These are phyloP conservation scores for Escarpia spicata DNA, from an alignment of 2,888 invertebrate species.

Conservation along the genomic window DNA sequence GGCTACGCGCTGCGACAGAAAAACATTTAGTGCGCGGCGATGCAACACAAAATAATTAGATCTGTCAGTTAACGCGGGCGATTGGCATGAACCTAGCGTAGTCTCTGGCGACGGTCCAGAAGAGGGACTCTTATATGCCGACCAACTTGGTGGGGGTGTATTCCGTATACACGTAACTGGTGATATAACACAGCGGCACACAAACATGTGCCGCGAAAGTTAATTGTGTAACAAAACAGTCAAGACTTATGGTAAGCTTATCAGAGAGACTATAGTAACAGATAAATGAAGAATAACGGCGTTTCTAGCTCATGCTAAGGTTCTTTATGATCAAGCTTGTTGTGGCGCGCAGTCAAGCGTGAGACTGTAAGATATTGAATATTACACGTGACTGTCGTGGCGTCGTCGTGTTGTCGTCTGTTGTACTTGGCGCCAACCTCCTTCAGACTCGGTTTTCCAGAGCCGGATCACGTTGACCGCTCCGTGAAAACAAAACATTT, in stretches of 20 bases:
- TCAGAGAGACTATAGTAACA: neutral
- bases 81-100: too few species aligned
- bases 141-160: neutral
- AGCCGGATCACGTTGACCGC: neutral
- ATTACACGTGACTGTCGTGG: neutral
- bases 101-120: too few species aligned
- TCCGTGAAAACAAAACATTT: neutral
- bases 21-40: too few species aligned
- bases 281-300: neutral
- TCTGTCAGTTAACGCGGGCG: too few species aligned
- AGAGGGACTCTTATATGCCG: too few species aligned
- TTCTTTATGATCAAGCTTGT: neutral
- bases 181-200: neutral
- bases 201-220: neutral
- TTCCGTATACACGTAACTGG: neutral
- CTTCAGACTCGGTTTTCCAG: neutral
- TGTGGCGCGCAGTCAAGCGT: neutral
- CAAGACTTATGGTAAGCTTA: neutral
- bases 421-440: neutral
- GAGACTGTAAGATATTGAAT: neutral
- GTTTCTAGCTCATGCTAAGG: neutral
- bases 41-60: too few species aligned
- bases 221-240: neutral
- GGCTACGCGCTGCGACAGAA: too few species aligned
- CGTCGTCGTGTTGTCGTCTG: neutral